Evolutionary conservation across 2,888 invertebrate genomes (phyloP).

Genomic region (Epiblema foenella): DNA sequence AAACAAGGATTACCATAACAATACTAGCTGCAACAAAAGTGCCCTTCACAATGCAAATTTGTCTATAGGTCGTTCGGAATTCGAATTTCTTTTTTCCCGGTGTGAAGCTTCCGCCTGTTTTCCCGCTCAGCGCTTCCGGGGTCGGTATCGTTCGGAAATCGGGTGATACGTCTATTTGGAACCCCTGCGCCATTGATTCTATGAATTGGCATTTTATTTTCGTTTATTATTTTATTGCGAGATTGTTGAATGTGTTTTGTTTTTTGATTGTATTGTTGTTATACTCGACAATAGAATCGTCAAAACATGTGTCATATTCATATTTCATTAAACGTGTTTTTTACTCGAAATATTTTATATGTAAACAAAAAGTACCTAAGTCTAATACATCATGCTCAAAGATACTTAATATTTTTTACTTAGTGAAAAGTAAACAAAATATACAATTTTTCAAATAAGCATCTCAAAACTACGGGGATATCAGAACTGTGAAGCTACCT

Average conservation of each 20-base stretch:
- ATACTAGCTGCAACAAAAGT: constrained; percentile 81
- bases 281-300: background rate
- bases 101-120: constrained; percentile 82
- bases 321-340: too few species aligned
- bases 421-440: too few species aligned
- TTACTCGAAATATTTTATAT: too few species aligned
- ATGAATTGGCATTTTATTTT: constrained; percentile 36
- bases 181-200: constrained; percentile 52
- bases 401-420: too few species aligned
- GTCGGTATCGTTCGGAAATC: constrained; percentile 76
- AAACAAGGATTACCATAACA: constrained; percentile 77
- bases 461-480: background rate
- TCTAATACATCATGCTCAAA: too few species aligned
- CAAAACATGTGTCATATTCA: too few species aligned
- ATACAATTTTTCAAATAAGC: background rate
- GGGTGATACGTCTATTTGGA: constrained; percentile 68
- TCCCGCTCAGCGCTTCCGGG: constrained; percentile 79
- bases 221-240: constrained; percentile 33
- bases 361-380: too few species aligned
- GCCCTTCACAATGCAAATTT: constrained; percentile 83
- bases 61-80: constrained; percentile 66
- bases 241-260: constrained; percentile 33
- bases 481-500: background rate
- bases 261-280: constrained; percentile 17
- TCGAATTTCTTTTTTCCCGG: constrained; percentile 68